phyloP scores from a whole-genome alignment of 2,113 vertebrate species.

The Protomyctophum bolini region DNA sequence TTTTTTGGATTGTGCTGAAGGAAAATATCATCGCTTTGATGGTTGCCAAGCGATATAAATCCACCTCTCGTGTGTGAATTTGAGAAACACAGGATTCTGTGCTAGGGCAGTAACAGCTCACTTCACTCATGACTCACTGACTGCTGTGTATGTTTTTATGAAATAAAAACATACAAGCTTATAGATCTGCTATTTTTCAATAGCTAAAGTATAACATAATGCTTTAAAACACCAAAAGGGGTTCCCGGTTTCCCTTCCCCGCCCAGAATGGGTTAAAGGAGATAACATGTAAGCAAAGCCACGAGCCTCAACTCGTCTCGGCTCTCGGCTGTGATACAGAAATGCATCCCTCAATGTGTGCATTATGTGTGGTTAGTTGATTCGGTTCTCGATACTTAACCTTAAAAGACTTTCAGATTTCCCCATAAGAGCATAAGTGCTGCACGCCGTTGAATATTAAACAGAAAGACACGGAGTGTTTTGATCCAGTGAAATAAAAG shows the following conservation, averaged over 20 bases:
- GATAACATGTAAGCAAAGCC: neutral
- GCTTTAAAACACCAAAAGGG: too few species aligned
- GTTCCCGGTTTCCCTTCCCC: too few species aligned
- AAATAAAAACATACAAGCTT: too few species aligned
- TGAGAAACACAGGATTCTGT: constrained; percentile 26
- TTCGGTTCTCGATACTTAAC: too few species aligned
- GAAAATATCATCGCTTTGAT: constrained; percentile 64
- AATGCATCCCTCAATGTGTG: neutral
- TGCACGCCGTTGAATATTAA: neutral
- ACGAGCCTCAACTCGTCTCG: neutral
- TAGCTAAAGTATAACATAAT: too few species aligned
- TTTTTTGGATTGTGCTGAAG: constrained; percentile 58
- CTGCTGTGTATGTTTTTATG: constrained; percentile 48
- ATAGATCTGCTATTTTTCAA: too few species aligned
- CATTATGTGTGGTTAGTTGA: too few species aligned
- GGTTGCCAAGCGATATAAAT: constrained; percentile 60
- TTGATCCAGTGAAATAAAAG: neutral
- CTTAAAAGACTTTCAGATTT: neutral
- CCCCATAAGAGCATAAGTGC: neutral
- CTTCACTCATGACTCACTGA: constrained; percentile 37
- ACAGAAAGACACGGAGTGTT: too few species aligned
- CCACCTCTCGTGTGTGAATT: constrained; percentile 48
- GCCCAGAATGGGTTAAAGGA: neutral
- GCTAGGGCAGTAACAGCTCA: constrained; percentile 23
- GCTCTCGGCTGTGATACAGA: neutral